Conservation (phyloP, 2,113 vertebrate species). For the Nematolebias whitei region DNA sequence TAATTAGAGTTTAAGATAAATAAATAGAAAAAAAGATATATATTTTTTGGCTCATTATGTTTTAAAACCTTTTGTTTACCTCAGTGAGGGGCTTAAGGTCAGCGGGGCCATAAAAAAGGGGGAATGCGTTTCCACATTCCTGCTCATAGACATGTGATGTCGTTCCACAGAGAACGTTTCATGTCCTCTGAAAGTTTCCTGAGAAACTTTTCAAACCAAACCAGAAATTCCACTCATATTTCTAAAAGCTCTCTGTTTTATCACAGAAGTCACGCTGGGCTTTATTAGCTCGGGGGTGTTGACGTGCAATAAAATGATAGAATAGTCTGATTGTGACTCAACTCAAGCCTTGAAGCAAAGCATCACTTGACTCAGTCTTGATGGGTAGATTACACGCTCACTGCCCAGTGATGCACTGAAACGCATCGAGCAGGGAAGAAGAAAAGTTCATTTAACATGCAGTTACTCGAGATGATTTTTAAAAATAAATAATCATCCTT, state of each 20-base stretch:
- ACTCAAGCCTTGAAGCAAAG: slow-evolving; percentile 15
- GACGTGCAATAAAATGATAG: slow-evolving; percentile 24
- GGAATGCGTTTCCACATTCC: slow-evolving; percentile 36
- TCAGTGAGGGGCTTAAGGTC: slow-evolving; percentile 22
- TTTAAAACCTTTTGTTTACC: slow-evolving; percentile 33
- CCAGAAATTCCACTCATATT: background rate
- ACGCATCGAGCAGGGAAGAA: background rate
- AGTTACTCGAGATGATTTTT: too few relatives aligned
- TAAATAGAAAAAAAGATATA: background rate
- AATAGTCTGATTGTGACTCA: slow-evolving; percentile 28
- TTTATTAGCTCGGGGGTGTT: slow-evolving; percentile 29
- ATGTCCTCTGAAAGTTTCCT: background rate
- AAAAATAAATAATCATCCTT: too few relatives aligned
- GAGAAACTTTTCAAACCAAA: background rate
- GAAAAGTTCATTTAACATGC: too few relatives aligned
- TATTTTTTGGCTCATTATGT: background rate
- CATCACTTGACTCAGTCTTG: slow-evolving; percentile 63
- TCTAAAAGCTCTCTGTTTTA: slow-evolving; percentile 16
- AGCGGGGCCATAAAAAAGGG: background rate
- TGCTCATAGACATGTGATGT: slow-evolving; percentile 27
- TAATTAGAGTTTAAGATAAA: background rate
- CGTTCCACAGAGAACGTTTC: background rate
- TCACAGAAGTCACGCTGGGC: slow-evolving; percentile 32
- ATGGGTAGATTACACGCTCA: background rate
- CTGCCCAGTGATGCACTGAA: background rate